Evolutionary conservation across 2,113 vertebrate genomes (phyloP), one percentile per base, ranked within the genome.

Genomic region (Leptobrachium ailaonicum): DNA sequence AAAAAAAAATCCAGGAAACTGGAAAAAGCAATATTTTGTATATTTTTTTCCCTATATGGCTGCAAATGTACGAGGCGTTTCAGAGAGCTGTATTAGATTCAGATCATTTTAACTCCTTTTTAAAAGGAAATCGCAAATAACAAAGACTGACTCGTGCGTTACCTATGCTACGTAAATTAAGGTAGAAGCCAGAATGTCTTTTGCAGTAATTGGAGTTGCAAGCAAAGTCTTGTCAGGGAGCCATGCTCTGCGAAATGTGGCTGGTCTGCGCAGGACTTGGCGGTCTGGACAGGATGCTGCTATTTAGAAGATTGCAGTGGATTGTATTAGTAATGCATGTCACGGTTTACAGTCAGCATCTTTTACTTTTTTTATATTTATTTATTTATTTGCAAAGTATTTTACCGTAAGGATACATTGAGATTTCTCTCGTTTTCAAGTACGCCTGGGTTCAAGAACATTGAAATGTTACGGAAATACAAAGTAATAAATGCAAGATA

Each of bases 221-320:
- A 32, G 41, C 45, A 69, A 71, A 66, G 62, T 73, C 77, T 80
- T 80, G 71, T 80, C 77, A 67, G 62, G 2, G 40, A 53, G 71
- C 62, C 77, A 73, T 66, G 62, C 50, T 66, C 63, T 66, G 60
- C 67, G 71, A 80, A 80, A 80, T 56, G 47, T 79, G 70, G 45
- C 69, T 73, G 62, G 64, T 73, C 53, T 14, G 70, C 44, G 44
- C 77, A 73, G 47, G 50, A n/a, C 11, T 73, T 80, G 77, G 77
- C 77, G 73, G 70, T 80, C 62, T 80, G 70, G 42, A 43, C 69
- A 79, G 77, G 77, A 80, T 80, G 50, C 77, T 80, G 45, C 77
- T 58, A 70, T 80, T 73, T 41, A 64, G 70, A 53, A 42, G 69
- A 10, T 43, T 70, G 54, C 44, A 50, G 77, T 80, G 70, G 77